Evolutionary conservation across 1,140 invertebrate genomes (phyloP), one percentile per base, ranked within the genome.

Genomic region (Melanaphis sacchari): DNA sequence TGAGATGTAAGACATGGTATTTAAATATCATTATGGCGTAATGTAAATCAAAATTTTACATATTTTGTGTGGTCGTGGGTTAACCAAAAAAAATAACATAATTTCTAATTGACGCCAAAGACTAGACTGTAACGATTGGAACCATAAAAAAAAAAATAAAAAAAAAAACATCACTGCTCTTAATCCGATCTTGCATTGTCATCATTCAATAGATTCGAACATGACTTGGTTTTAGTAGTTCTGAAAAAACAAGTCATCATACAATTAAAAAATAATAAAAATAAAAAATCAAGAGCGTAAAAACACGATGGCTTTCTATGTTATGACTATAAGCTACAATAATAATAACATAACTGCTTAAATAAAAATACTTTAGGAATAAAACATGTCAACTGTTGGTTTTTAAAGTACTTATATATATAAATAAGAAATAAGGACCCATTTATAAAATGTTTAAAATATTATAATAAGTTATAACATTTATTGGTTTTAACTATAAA

Each of bases 181-280:
- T 81, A 93, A 85, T 93, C 46, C 36, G 91, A 93, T 54, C 46
- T 38, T n/a, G 46, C 81, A 40, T 84, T 49, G 91, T 93, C 81
- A 82, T 92, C 76, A 36, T 84, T 82, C 46, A 93, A 84, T 52
- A 96, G 95, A 94, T 96, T 96, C 93, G 95, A 95, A 94, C 96
- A 96, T 85, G 96, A 96, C 94, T 96, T 96, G 52, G 96, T 96
- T 94, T 96, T 96, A 54, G 94, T 94, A 54, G 94, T 94, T 94
- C 96, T 96, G 95, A 94, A 95, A 95, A 93, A 94, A 94, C 24
- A 59, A 52, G 52, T 90, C 89, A 66, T 90, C 31, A 89, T 22
- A 36, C 24, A 76, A 76, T 41, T 90, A 90, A 59, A 90, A 59
- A 52, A 90, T 41, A 41, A 90, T 40, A 36, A 90, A 90, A 59